Conservation (phyloP, 2,888 invertebrate species). For the Eilema griseolum region DNA sequence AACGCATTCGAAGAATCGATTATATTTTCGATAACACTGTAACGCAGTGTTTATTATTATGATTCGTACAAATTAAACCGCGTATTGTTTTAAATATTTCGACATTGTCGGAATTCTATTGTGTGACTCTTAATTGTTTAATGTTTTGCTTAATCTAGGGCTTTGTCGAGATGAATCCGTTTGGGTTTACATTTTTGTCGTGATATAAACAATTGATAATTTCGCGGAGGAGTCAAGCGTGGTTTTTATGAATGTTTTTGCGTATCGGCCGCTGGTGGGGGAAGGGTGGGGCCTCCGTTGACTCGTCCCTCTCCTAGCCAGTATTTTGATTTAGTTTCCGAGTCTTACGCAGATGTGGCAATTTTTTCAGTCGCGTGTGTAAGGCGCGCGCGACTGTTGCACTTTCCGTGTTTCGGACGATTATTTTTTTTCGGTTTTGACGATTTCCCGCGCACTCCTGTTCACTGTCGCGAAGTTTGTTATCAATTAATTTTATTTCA, state of each 20-base stretch:
- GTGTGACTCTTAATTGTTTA: constrained; percentile 80
- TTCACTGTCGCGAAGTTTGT: constrained; percentile 57
- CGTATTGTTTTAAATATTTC: constrained; percentile 81
- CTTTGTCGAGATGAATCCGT: constrained; percentile 71
- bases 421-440: constrained; percentile 61
- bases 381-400: constrained; percentile 79
- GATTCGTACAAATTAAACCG: constrained; percentile 76
- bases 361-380: constrained; percentile 86
- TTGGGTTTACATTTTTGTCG: constrained; percentile 76
- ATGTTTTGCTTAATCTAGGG: constrained; percentile 74
- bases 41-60: constrained; percentile 78
- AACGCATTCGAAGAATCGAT: constrained; percentile 59
- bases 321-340: constrained; percentile 87
- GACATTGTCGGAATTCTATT: constrained; percentile 81
- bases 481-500: constrained; percentile 65
- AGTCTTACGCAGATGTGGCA: constrained; percentile 85
- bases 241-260: constrained; percentile 87
- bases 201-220: constrained; percentile 83
- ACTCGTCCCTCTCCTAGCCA: constrained; percentile 85
- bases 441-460: constrained; percentile 65
- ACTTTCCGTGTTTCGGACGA: constrained; percentile 67
- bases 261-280: constrained; percentile 78
- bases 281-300: constrained; percentile 83
- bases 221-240: constrained; percentile 80
- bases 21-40: constrained; percentile 70